phyloP scores from a whole-genome alignment of 2,797 vertebrate species.

The Prunella strophiata region DNA sequence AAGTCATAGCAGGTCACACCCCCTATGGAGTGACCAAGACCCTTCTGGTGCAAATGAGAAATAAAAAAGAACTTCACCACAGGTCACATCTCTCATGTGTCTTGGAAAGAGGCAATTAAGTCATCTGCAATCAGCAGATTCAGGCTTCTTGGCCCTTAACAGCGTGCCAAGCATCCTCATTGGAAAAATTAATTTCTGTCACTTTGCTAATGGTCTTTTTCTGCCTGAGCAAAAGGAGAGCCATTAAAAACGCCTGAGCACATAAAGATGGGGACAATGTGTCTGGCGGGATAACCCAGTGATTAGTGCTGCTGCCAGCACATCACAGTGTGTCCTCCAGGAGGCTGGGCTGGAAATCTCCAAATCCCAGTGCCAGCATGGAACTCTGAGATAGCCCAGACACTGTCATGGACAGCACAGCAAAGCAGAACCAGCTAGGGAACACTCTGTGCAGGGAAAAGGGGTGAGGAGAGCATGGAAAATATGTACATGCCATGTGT shows the following conservation, averaged over 20 bases:
- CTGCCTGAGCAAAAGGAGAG: conserved; percentile 57
- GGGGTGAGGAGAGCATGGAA: neutral
- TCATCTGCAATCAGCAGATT: conserved; percentile 15
- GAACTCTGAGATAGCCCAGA: conserved; percentile 26
- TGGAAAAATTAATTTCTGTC: conserved; percentile 65
- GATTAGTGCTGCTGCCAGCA: conserved; percentile 23
- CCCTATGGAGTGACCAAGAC: neutral
- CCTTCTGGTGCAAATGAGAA: neutral
- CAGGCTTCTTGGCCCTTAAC: conserved; percentile 12
- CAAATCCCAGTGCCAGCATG: neutral
- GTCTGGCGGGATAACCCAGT: conserved; percentile 43
- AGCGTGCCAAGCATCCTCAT: neutral
- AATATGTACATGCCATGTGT: fast-evolving
- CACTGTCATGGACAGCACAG: neutral
- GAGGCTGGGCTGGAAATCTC: neutral
- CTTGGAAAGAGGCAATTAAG: conserved; percentile 39
- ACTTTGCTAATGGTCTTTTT: conserved; percentile 66
- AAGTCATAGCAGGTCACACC: neutral
- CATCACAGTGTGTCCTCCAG: neutral
- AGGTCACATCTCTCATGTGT: neutral
- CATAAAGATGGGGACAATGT: conserved; percentile 31
- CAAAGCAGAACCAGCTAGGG: neutral
- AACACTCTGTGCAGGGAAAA: neutral
- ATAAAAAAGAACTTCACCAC: neutral
- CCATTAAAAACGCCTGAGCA: conserved; percentile 47